These are phyloP conservation scores for Dipodomys stephensi DNA, from an alignment of 2,113 vertebrate genomes.

Conservation along the genomic window DNA sequence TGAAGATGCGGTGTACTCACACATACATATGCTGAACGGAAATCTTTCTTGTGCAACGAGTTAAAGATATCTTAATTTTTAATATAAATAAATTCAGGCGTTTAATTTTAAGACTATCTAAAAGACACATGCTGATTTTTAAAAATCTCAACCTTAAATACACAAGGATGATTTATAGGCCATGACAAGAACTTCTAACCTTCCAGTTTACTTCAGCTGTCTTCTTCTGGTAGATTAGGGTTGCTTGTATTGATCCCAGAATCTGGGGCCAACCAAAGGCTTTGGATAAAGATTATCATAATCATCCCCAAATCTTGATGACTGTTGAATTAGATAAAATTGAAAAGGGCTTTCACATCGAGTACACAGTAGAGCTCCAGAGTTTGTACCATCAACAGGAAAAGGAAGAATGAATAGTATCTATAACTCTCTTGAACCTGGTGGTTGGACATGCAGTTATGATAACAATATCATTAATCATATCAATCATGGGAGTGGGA, in stretches of 20 bases:
- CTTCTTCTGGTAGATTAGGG: neutral
- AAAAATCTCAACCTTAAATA: neutral
- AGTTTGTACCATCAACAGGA: neutral
- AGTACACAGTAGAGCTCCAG: neutral
- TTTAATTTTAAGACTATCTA: neutral
- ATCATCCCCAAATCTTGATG: neutral
- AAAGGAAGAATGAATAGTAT: fast-evolving
- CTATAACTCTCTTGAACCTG: neutral
- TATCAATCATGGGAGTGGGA: too few relatives aligned
- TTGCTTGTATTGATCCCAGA: neutral
- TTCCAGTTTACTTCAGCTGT: neutral
- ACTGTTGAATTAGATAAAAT: neutral
- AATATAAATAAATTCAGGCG: neutral
- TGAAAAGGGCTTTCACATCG: neutral
- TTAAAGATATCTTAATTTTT: too few relatives aligned
- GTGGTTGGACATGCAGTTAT: neutral
- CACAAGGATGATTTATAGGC: neutral
- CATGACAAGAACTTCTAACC: neutral
- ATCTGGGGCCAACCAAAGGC: neutral
- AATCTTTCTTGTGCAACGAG: too few relatives aligned
- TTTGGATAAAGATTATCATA: neutral
- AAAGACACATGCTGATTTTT: neutral
- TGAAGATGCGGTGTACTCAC: too few relatives aligned
- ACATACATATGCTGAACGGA: too few relatives aligned
- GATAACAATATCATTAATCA: neutral